phyloP scores from a whole-genome alignment of 2,888 invertebrate genomes.

The Neocrepidodera transversa region DNA sequence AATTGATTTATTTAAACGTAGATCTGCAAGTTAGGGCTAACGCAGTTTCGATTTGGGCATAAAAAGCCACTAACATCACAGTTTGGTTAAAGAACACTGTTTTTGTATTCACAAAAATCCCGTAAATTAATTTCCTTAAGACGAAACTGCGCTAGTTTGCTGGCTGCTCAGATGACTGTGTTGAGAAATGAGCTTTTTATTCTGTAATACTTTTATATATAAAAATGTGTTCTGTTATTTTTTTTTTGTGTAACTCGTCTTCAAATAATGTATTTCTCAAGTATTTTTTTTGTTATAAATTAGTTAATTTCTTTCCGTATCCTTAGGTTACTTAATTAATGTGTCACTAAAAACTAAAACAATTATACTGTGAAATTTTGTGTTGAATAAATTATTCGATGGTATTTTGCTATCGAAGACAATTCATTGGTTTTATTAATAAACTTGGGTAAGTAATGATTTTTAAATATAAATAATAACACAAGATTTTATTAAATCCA shows the following conservation, averaged over 20 bases:
- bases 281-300: constrained; percentile 48
- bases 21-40: constrained; percentile 50
- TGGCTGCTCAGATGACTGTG: constrained; percentile 41
- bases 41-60: constrained; percentile 8
- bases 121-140: too few species aligned
- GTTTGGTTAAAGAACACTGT: constrained; percentile 26
- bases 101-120: too few species aligned
- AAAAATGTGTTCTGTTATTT: constrained; percentile 41
- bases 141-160: constrained; percentile 31
- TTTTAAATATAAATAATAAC: too few species aligned
- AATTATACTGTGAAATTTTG: constrained; percentile 50
- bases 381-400: constrained; percentile 52
- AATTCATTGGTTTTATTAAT: constrained; percentile 40
- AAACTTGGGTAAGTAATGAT: too few species aligned
- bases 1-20: constrained; percentile 48
- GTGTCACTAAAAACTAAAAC: constrained; percentile 48
- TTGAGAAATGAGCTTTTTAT: constrained; percentile 42
- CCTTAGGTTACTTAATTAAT: constrained; percentile 56
- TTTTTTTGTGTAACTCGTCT: constrained; percentile 38
- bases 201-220: constrained; percentile 40
- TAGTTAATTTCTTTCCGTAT: constrained; percentile 51
- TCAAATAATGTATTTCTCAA: constrained; percentile 45
- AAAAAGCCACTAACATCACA: background rate
- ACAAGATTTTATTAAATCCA: too few species aligned
- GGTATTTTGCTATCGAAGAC: constrained; percentile 53